Base-by-base conservation (phyloP, 2,797 vertebrate genomes). In the Sarcoramphus papa region DNA sequence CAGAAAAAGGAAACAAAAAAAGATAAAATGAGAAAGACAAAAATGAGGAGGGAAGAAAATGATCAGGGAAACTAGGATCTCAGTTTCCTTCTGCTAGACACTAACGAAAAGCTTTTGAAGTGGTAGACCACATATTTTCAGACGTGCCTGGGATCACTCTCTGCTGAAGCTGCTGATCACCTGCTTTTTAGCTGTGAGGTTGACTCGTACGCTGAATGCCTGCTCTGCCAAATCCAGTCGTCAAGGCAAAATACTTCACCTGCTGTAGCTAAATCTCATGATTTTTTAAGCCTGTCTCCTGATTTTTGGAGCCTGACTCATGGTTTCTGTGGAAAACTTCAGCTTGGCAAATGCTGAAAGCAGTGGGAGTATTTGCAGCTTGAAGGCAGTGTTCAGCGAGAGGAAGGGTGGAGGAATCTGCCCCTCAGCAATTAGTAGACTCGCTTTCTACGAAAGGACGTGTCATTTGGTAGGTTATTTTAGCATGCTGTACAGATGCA, bases 401-500 rank as follows among this genome's bases (percentile, higher is more conserved):
- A 93, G 89, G 96, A 97, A 94, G 94, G 94, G 94, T 97, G 96
- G 94, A 95, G 85, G 92, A 97, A 97, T 97, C 95, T 97, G 96
- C 96, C 96, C 97, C 93, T 92, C 96, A 97, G 95, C 94, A 97
- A 97, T 97, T 96, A 97, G 95, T 93, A 97, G 95, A 97, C 92
- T 94, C 73, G 93, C 95, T 97, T 97, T 97, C 95, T 95, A 97
- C 92, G 96, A 97, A 97, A 97, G 95, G 95, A 97, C 92, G 94
- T 97, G 96, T 97, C 96, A 95, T 95, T 97, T 96, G 89, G 92
- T 97, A 89, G 94, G 96, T 97, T 97, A 97, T 96, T 96, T 97
- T 97, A 97, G 96, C 97, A 95, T 97, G 91, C 92, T 97, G 97
- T 97, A 95, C 97, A 97, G 97, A 97, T 95, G 96, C 96, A 97